These are phyloP conservation scores for Artemia sp. DNA, from an alignment of 2,888 invertebrate species.

Conservation along the genomic window DNA sequence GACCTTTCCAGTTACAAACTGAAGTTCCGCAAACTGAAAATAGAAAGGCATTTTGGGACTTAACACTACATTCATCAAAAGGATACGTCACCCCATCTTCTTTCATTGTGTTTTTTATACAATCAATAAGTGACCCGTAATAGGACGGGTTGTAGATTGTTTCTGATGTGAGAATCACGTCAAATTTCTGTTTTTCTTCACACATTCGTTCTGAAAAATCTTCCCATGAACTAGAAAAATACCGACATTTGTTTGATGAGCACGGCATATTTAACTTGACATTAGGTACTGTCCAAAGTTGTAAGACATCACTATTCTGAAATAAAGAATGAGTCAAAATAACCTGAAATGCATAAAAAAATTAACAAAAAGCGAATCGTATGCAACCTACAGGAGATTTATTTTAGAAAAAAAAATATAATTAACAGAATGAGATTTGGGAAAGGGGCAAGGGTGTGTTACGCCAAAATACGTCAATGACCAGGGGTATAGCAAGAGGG, in stretches of 20 bases:
- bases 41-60: constrained; percentile 20
- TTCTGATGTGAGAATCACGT: constrained; percentile 74
- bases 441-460: too few species aligned
- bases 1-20: constrained; percentile 19
- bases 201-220: constrained; percentile 37
- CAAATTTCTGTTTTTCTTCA: constrained; percentile 42
- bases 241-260: constrained; percentile 33
- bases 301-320: constrained; percentile 68
- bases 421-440: too few species aligned
- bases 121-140: constrained; percentile 52
- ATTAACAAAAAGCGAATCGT: not conserved
- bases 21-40: constrained; percentile 15
- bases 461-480: too few species aligned
- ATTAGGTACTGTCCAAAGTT: constrained; percentile 63
- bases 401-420: too few species aligned
- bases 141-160: constrained; percentile 74
- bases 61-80: constrained; percentile 24
- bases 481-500: too few species aligned
- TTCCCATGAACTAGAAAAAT: constrained; percentile 55
- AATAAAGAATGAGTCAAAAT: constrained; percentile 29
- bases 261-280: constrained; percentile 43
- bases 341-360: constrained; percentile 2
- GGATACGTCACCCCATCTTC: constrained; percentile 44
- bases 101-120: constrained; percentile 47
- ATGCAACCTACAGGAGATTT: too few species aligned